These are phyloP conservation scores for Zosterops japonicus DNA, from an alignment of 2,113 vertebrate genomes.

Conservation along the genomic window DNA sequence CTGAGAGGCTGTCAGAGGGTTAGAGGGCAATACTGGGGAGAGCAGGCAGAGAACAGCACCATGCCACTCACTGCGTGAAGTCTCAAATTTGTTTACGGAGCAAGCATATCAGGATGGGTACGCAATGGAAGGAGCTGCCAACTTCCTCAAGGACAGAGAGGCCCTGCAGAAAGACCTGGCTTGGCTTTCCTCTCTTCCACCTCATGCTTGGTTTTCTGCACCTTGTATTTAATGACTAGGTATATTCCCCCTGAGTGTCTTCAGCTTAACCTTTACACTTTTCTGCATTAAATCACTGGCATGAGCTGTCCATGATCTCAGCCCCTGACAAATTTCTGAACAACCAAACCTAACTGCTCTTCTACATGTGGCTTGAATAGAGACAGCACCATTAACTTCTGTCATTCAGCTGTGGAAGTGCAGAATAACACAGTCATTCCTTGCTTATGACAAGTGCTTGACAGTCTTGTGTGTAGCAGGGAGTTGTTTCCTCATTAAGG, in stretches of 20 bases:
- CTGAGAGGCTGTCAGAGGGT: background rate
- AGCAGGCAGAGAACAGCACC: background rate
- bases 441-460: background rate
- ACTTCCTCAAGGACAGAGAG: background rate
- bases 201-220: background rate
- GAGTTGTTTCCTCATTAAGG: background rate
- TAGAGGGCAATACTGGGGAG: background rate
- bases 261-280: background rate
- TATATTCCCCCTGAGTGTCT: background rate
- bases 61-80: background rate
- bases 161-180: background rate
- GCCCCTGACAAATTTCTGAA: background rate
- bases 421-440: background rate
- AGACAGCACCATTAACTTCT: rapidly evolving
- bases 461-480: background rate
- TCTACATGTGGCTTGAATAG: background rate
- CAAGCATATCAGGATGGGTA: background rate
- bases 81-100: background rate
- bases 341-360: background rate
- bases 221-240: background rate
- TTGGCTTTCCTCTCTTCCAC: background rate
- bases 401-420: background rate
- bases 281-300: background rate
- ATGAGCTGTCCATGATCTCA: background rate
- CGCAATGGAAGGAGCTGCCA: background rate